These are phyloP conservation scores for Medauroidea extradentata DNA, from an alignment of 1,140 invertebrate genomes.

Conservation along the genomic window DNA sequence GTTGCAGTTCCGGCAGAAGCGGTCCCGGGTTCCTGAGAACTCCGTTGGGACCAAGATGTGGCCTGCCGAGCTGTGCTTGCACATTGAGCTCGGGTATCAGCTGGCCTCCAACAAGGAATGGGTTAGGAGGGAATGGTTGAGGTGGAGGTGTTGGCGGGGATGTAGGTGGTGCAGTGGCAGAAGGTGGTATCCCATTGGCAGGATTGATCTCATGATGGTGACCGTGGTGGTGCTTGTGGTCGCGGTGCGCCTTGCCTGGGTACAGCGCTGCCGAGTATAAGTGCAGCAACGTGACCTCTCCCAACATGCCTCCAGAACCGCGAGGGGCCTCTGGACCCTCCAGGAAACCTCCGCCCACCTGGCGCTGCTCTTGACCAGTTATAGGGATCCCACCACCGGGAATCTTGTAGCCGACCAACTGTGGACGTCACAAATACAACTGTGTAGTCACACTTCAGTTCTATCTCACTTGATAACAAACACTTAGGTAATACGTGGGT, in stretches of 20 bases:
- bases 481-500: no score
- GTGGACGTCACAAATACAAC: constrained; percentile 9
- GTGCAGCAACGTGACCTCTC: constrained; percentile 73
- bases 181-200: constrained; percentile 37
- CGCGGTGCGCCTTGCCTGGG: constrained; percentile 74
- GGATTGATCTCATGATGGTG: constrained; percentile 58
- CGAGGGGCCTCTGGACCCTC: constrained; percentile 49
- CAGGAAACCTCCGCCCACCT: constrained; percentile 52
- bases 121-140: constrained; percentile 20
- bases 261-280: constrained; percentile 71
- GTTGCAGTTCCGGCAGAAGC: constrained; percentile 1
- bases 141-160: constrained; percentile 35
- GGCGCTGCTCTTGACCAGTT: constrained; percentile 64
- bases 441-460: no score
- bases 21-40: not conserved
- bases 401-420: constrained; percentile 73
- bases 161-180: constrained; percentile 24
- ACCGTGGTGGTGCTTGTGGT: constrained; percentile 78
- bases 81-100: constrained; percentile 3
- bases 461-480: no score
- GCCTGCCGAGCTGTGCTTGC: constrained; percentile 16
- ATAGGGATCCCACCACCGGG: constrained; percentile 69
- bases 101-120: constrained; percentile 19
- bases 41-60: no score
- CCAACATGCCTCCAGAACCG: constrained; percentile 30